phyloP scores from a whole-genome alignment of 2,888 invertebrate genomes.

The Tryphoninae sp. region DNA sequence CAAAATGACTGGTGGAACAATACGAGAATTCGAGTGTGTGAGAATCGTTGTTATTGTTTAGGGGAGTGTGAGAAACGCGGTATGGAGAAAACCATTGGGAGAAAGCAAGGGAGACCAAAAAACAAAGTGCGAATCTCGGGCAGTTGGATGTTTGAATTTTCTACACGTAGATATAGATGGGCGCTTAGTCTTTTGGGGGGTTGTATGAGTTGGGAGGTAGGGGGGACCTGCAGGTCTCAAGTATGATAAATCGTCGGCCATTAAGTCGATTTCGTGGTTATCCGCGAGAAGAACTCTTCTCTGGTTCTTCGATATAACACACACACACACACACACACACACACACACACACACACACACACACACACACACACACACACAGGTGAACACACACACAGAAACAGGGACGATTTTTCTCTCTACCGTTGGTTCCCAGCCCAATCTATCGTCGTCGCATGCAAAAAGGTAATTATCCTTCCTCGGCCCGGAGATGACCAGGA shows the following conservation, averaged over 20 bases:
- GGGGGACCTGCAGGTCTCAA: conserved; percentile 58
- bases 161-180: not conserved
- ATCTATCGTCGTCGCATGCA: conserved; percentile 67
- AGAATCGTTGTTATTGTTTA: conserved; percentile 50
- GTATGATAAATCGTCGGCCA: conserved; percentile 76
- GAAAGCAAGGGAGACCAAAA: conserved; percentile 31
- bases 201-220: conserved; percentile 27
- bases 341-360: conserved; percentile 28
- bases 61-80: conserved; percentile 23
- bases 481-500: conserved; percentile 50
- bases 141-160: conserved; percentile 18
- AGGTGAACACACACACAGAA: conserved; percentile 16
- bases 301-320: conserved; percentile 28
- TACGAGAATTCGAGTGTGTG: conserved; percentile 37
- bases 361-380: conserved; percentile 36
- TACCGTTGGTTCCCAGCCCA: conserved; percentile 11
- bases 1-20: conserved; percentile 30
- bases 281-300: conserved; percentile 60
- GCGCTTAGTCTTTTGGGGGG: conserved; percentile 21
- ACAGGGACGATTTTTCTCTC: not conserved
- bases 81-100: conserved; percentile 29
- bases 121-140: conserved; percentile 52
- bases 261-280: conserved; percentile 77
- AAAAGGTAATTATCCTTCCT: conserved; percentile 76
- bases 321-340: conserved; percentile 32